phyloP scores from a whole-genome alignment of 2,113 vertebrate genomes.

The Heterochromis multidens region DNA sequence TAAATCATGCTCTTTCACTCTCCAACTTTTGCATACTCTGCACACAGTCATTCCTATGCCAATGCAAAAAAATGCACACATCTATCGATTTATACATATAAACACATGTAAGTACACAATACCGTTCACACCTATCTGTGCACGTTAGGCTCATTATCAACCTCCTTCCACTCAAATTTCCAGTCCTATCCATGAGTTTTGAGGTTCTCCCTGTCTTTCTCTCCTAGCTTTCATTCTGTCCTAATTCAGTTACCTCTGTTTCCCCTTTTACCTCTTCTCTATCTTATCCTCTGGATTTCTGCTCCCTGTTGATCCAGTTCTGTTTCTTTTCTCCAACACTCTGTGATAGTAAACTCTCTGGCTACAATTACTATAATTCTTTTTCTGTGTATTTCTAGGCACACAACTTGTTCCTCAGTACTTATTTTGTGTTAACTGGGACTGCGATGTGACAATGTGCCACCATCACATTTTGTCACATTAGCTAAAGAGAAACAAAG shows the following conservation, averaged over 20 bases:
- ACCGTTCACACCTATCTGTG: conserved; percentile 21
- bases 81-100: conserved; percentile 7
- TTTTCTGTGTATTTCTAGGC: conserved; percentile 65
- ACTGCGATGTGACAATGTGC: conserved; percentile 91
- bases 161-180: conserved; percentile 26
- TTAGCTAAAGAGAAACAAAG: conserved; percentile 81
- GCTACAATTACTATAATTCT: conserved; percentile 47
- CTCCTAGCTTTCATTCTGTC: conserved; percentile 26
- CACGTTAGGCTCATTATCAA: conserved; percentile 46
- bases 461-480: conserved; percentile 87
- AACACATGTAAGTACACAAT: conserved; percentile 19
- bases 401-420: conserved; percentile 67
- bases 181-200: conserved; percentile 46
- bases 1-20: conserved; percentile 37
- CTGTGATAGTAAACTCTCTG: conserved; percentile 57
- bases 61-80: conserved; percentile 10
- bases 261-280: neutral
- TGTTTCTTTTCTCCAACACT: conserved; percentile 66
- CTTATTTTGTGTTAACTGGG: conserved; percentile 80
- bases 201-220: conserved; percentile 37
- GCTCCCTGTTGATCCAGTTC: conserved; percentile 69
- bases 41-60: conserved; percentile 29
- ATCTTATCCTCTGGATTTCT: conserved; percentile 52
- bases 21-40: conserved; percentile 53
- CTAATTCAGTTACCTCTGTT: conserved; percentile 14